Conservation (phyloP, 2,113 vertebrate species). For the Chaenogobius annularis region DNA sequence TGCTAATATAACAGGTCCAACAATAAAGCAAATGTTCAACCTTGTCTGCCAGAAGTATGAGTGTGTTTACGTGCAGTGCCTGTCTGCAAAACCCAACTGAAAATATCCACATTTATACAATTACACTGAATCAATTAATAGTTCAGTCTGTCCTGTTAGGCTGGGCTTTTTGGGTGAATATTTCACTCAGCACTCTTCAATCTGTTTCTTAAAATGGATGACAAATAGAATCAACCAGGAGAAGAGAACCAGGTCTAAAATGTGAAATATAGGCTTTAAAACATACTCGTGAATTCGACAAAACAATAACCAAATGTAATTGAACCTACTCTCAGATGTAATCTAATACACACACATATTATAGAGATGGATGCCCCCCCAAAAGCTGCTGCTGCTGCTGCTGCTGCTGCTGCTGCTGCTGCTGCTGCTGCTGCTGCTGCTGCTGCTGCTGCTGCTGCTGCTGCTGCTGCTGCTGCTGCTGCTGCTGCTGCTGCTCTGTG, state of each 20-base stretch:
- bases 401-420: too few species aligned
- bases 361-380: too few species aligned
- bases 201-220: not conserved
- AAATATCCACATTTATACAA: not conserved
- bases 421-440: not conserved
- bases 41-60: too few species aligned
- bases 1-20: too few species aligned
- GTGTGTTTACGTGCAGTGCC: too few species aligned
- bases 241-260: not conserved
- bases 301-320: not conserved
- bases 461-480: not conserved
- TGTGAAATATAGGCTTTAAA: not conserved
- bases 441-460: constrained; percentile 1
- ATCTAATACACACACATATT: too few species aligned
- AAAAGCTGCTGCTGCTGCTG: not conserved
- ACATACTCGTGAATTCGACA: not conserved
- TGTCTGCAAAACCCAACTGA: not conserved
- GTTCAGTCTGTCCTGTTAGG: not conserved
- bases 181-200: not conserved
- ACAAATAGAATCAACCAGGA: not conserved
- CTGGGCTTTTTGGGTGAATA: not conserved
- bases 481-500: constrained; percentile 7
- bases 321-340: not conserved
- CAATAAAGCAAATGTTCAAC: too few species aligned
- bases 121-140: too few species aligned